Percentiles rank a stretch among this genome's conserved stretches.
phyloP scores from a whole-genome alignment of 2,888 invertebrate genomes.

The Caenorhabditis plicata region DNA sequence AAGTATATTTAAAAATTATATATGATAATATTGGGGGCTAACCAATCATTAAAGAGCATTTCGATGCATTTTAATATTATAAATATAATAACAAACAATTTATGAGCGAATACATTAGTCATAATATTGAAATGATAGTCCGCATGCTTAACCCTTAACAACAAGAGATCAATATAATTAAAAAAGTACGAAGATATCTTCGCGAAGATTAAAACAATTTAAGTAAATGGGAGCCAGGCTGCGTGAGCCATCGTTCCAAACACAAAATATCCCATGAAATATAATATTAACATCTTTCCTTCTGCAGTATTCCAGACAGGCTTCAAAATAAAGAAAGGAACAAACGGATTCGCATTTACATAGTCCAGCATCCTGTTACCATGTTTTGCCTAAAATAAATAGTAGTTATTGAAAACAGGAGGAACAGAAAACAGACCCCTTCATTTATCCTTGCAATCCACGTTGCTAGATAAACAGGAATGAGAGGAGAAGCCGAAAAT shows the following conservation, averaged over 20 bases:
- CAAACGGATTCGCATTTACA: not conserved
- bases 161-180: slow-evolving; percentile 5
- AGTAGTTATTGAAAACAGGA: not conserved
- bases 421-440: slow-evolving; percentile 11
- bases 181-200: not conserved
- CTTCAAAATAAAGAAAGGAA: slow-evolving; percentile 13
- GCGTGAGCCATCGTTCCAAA: slow-evolving; percentile 55
- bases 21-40: no score
- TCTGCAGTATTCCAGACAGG: slow-evolving; percentile 20
- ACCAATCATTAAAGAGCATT: no score
- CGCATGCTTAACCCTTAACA: no score
- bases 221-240: slow-evolving; percentile 58
- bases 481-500: slow-evolving; percentile 54
- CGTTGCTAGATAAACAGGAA: slow-evolving; percentile 49
- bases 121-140: no score
- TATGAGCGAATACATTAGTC: no score
- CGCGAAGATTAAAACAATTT: slow-evolving; percentile 2
- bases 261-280: slow-evolving; percentile 50
- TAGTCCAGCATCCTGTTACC: slow-evolving; percentile 33
- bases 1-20: no score
- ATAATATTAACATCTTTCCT: slow-evolving; percentile 27
- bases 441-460: slow-evolving; percentile 44
- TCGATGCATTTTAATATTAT: no score
- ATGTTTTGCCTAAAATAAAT: not conserved
- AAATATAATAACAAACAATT: no score